Base-by-base conservation (phyloP, 2,797 vertebrate species). In the Orestias chungarensis region DNA sequence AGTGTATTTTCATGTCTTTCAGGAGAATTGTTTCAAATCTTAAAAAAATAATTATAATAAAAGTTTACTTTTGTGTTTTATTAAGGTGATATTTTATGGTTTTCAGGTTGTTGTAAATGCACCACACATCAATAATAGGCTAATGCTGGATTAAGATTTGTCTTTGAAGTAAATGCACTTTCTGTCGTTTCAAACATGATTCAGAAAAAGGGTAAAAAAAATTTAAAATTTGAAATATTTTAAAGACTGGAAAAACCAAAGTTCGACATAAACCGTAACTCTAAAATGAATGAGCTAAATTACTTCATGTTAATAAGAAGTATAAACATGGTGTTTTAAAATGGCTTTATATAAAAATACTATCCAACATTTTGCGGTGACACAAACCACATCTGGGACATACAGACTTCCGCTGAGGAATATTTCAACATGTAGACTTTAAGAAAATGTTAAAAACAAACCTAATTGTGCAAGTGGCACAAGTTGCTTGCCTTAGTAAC, bases 1-100 rank as follows among this genome's bases (percentile, higher is more conserved):
- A 68, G 76, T 90, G 78, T 92, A 80, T 92, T 85, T 91, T 85
- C 64, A 75, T 72, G 75, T 81, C 50, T 87, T 85, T 88, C 25
- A 85, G 75, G 62, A 64, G 83, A 75, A 87, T 84, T 82, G 78
- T 93, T 93, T 91, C 91, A 77, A 78, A 86, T 46, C 85, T 88
- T 81, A 79, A 91, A 89, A 91, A 40, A n/a, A n/a, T n/a, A n/a
- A n/a, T n/a, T n/a, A 52, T 68, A 84, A 76, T 3, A 64, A 73
- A 62, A 1, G 6, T 69, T 31, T 17, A 54, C 3, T 62, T 50
- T 9, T 50, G 11, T 54, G 29, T 68, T 77, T 67, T 70, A 11
- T 68, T 55, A 66, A 66, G 65, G 4, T 2, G 57, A 49, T 18
- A 25, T 50, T 25, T 7, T n/a, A 25, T 8, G n/a, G 47, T 50